These are phyloP conservation scores for Netelia melanura DNA, from an alignment of 2,888 invertebrate genomes.

Conservation along the genomic window DNA sequence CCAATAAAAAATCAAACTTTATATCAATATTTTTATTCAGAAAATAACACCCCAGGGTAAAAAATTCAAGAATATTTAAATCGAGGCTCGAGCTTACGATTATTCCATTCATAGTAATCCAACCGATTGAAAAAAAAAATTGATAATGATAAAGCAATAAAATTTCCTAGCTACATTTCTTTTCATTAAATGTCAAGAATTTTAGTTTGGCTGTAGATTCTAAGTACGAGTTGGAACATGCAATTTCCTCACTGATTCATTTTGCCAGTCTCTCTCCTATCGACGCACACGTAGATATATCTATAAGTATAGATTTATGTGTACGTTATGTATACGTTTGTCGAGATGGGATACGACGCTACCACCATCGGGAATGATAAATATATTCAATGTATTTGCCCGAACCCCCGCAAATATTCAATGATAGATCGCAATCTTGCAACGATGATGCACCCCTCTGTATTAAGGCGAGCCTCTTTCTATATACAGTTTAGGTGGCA, in stretches of 20 bases:
- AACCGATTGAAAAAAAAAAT: no score
- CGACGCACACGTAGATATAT: not conserved
- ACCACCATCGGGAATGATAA: conserved; percentile 80
- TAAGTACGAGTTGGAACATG: no score
- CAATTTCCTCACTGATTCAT: not conserved
- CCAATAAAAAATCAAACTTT: conserved; percentile 4
- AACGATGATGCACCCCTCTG: conserved; percentile 64
- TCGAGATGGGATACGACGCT: conserved; percentile 67
- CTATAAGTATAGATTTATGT: not conserved
- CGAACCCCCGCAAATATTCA: conserved; percentile 82
- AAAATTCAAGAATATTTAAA: no score
- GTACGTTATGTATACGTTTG: conserved; percentile 3
- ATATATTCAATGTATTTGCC: conserved; percentile 84
- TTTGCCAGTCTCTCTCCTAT: not conserved
- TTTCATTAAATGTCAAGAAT: no score
- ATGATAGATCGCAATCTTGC: conserved; percentile 83
- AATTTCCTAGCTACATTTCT: no score
- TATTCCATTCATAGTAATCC: no score
- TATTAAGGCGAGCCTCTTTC: conserved; percentile 43
- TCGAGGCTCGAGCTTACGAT: no score
- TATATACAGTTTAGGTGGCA: conserved; percentile 15
- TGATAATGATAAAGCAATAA: no score
- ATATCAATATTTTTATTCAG: not conserved
- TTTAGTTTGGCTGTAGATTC: no score
- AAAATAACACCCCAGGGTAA: no score